Evolutionary conservation across 2,888 invertebrate species (phyloP).

Genomic region (Himalopsyche japonica): DNA sequence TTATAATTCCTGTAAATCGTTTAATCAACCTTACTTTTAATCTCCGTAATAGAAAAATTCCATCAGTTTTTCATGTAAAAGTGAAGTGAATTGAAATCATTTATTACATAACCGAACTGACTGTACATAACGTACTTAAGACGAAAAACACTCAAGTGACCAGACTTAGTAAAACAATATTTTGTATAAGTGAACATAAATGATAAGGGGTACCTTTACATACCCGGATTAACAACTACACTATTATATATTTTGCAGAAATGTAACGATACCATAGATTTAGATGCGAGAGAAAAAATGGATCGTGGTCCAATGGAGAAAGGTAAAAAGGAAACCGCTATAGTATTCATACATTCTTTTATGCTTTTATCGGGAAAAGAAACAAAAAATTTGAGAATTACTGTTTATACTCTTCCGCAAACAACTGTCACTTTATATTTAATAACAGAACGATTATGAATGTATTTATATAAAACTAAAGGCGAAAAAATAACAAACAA

Average conservation of each 20-base stretch:
- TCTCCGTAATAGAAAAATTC: background rate
- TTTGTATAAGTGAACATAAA: background rate
- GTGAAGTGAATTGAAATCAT: background rate
- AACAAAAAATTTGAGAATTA: background rate
- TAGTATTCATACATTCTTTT: constrained; percentile 8
- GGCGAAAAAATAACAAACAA: too few species aligned
- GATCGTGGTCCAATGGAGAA: constrained; percentile 14
- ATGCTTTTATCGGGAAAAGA: background rate
- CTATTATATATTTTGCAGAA: constrained; percentile 23
- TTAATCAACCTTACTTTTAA: too few species aligned
- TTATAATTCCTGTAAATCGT: background rate
- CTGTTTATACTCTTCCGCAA: background rate
- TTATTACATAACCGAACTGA: background rate
- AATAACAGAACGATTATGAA: too few species aligned
- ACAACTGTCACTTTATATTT: too few species aligned
- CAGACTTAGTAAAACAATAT: background rate
- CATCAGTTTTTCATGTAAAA: background rate
- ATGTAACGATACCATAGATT: constrained; percentile 15
- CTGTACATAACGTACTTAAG: background rate
- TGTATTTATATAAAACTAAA: too few species aligned
- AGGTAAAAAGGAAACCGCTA: constrained; percentile 7
- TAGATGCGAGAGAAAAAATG: background rate
- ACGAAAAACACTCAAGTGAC: background rate
- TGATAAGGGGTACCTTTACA: constrained; percentile 32
- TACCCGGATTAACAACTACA: constrained; percentile 21